Evolutionary conservation across 35 echinoderm and acorn worm genomes (phyloP), one percentile per base, ranked within the genome.

Genomic region (Apostichopus japonicus): DNA sequence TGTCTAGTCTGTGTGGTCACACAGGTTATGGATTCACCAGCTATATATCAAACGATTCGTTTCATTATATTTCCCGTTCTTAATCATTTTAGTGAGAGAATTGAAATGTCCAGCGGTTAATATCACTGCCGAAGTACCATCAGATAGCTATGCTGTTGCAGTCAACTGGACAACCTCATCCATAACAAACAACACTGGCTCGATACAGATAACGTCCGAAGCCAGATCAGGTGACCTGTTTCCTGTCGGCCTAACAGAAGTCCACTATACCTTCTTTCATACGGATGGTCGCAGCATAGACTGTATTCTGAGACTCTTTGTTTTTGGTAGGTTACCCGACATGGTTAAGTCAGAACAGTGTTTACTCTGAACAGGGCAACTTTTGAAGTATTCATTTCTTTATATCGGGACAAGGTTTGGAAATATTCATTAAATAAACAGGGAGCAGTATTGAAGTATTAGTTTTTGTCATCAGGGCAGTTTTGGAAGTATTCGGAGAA

Each of bases 51-150:
- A 61, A 61, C 7, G 57, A 10, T 61, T 61, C 13, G 13, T 61
- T 10, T 10, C 8, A 10, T 13, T 61, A 7, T 61, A 6, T 56
- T n/a, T 84, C 10, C 54, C 14, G 21, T 57, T 84, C 33, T 57
- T 6, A 22, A 9, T 57, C 2, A 22, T 3, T 84, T 57, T 58
- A 84, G 81, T 57, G 10, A 23, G 16, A 22, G 16, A 16, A 57
- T 58, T 84, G 6, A 19, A 11, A 13, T 84, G 81, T 21, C 54
- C 54, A 8, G 81, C 56, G 15, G 51, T 59, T 5, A 84, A 84
- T 54, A 84, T 84, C 16, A 84, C 81, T 21, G 54, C 81, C 6
- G 54, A 59, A n/a, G 81, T 51, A 57, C 55, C 81, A 19, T 58
- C 81, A 10, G 54, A 84, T 10, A 13, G 56, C 27, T 15, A 8